phyloP scores from a whole-genome alignment of 2,797 vertebrate species.

The Danionella dracula region DNA sequence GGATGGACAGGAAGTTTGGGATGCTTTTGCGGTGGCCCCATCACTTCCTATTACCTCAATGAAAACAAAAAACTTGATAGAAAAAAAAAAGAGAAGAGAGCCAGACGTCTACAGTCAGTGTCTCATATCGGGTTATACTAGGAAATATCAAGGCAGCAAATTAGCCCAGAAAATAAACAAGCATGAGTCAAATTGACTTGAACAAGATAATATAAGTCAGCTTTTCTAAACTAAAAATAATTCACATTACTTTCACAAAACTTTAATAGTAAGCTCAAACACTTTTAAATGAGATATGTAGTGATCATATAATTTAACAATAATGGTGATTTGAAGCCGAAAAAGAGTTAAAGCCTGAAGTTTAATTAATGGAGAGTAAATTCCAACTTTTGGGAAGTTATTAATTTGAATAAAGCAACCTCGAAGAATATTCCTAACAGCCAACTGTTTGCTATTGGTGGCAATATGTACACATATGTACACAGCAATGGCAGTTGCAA shows the following conservation, averaged over 20 bases:
- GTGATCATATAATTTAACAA: too few relatives aligned
- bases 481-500: not conserved
- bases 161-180: not conserved
- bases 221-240: not conserved
- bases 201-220: not conserved
- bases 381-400: too few relatives aligned
- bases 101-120: conserved; percentile 19
- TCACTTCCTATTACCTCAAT: conserved; percentile 64
- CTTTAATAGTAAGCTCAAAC: not conserved
- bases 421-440: not conserved
- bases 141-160: not conserved
- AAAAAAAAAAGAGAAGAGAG: too few relatives aligned
- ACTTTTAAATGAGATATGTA: not conserved
- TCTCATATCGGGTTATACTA: not conserved
- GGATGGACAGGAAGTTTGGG: conserved; percentile 51
- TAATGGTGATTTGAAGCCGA: too few relatives aligned
- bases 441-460: not conserved
- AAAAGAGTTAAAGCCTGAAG: too few relatives aligned
- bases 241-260: not conserved
- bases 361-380: too few relatives aligned
- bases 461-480: too few relatives aligned
- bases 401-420: not conserved
- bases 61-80: conserved; percentile 40
- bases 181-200: not conserved
- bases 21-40: conserved; percentile 59